A percentile compares a stretch with the other conserved stretches of the same genome.
phyloP scores from a whole-genome alignment of 2,113 vertebrate species.

The Callorhinus ursinus region DNA sequence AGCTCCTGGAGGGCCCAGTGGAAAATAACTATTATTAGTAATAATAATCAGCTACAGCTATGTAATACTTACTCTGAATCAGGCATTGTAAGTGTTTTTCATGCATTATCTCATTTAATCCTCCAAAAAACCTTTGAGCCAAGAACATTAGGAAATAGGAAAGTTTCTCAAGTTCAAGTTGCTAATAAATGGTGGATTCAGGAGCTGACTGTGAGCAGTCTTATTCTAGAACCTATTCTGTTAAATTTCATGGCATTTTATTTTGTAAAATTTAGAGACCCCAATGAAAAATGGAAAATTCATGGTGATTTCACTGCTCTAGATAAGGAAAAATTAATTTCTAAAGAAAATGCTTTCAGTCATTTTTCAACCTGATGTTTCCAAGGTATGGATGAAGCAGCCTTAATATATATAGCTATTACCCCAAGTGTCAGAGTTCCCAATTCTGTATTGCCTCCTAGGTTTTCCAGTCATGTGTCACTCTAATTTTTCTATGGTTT shows the following conservation, averaged over 20 bases:
- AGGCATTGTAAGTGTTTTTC: neutral
- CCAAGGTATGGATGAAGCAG: neutral
- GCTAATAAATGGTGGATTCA: neutral
- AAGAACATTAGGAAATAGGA: neutral
- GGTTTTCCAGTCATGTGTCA: fast-evolving
- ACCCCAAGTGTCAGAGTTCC: neutral
- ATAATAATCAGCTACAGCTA: neutral
- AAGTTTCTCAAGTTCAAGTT: neutral
- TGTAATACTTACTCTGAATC: neutral
- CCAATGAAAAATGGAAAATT: neutral
- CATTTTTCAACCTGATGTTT: neutral
- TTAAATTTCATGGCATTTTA: neutral
- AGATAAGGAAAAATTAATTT: neutral
- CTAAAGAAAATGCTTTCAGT: neutral
- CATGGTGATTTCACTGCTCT: neutral
- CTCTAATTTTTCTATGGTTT: neutral
- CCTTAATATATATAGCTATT: neutral
- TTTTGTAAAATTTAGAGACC: neutral
- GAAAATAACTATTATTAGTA: neutral
- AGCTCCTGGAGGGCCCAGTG: neutral
- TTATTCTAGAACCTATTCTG: neutral
- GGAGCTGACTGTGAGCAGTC: neutral
- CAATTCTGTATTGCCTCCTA: no score
- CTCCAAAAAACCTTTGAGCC: neutral
- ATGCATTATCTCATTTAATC: neutral